Evolutionary conservation across 2,888 invertebrate genomes (phyloP).

Genomic region (Podotricha telesiphe): DNA sequence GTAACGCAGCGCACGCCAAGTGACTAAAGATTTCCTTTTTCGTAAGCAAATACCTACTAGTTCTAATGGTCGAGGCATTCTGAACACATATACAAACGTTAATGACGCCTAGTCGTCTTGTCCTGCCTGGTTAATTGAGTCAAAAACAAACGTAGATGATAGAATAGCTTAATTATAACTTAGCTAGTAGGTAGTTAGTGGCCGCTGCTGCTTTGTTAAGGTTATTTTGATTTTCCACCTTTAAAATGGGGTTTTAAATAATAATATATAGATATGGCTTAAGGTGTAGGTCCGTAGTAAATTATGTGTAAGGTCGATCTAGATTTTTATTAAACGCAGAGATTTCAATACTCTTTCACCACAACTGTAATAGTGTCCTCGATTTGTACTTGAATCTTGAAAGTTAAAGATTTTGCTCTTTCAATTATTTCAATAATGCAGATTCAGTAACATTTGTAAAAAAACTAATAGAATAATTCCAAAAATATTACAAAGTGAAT

Average conservation of each 20-base stretch:
- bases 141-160: neutral
- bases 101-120: slow-evolving; percentile 29
- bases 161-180: slow-evolving; percentile 12
- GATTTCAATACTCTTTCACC: slow-evolving; percentile 26
- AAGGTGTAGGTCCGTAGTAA: neutral
- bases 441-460: slow-evolving; percentile 14
- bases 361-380: slow-evolving; percentile 20
- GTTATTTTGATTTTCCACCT: neutral
- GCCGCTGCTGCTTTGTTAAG: neutral
- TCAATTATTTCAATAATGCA: slow-evolving; percentile 11
- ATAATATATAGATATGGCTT: neutral
- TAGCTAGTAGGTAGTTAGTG: slow-evolving; percentile 8
- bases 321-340: slow-evolving; percentile 1
- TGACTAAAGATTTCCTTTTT: slow-evolving; percentile 31
- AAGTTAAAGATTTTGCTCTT: slow-evolving; percentile 24
- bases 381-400: slow-evolving; percentile 28
- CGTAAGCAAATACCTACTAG: slow-evolving; percentile 21
- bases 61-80: slow-evolving; percentile 28
- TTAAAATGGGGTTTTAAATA: slow-evolving; percentile 8
- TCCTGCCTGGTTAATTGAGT: slow-evolving; percentile 8
- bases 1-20: slow-evolving; percentile 30
- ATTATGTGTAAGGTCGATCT: neutral
- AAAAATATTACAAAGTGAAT: slow-evolving; percentile 1
- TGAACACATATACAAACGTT: slow-evolving; percentile 13
- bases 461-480: slow-evolving; percentile 2